A percentile compares a stretch with the other conserved stretches of the same genome.
Conservation (phyloP, 2,113 vertebrate genomes). For the Rhinolophus ferrumequinum region DNA sequence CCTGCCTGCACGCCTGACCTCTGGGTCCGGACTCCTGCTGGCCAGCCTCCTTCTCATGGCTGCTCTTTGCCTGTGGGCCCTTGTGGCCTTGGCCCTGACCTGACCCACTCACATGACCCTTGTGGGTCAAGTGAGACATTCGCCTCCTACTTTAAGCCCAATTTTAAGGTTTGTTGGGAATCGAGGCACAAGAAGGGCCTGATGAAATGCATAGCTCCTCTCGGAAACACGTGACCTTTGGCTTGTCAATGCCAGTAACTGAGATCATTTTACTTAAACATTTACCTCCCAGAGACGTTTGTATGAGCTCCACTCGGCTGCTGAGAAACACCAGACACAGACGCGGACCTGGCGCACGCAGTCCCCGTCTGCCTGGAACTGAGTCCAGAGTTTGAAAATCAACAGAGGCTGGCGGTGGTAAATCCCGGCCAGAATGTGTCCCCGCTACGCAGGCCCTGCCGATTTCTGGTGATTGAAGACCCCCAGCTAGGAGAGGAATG, state of each 20-base stretch:
- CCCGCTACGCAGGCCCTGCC: accelerated
- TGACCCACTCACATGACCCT: not conserved
- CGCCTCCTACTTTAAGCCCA: not conserved
- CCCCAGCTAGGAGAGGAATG: no score
- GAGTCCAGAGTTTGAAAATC: not conserved
- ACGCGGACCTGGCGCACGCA: accelerated
- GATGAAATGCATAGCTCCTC: not conserved
- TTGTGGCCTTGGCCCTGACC: not conserved
- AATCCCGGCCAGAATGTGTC: accelerated
- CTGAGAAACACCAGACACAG: not conserved
- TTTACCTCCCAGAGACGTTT: not conserved
- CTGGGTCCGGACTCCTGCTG: not conserved
- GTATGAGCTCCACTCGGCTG: accelerated
- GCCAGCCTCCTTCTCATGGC: not conserved
- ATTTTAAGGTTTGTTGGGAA: not conserved
- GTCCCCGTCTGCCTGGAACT: not conserved
- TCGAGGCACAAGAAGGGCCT: not conserved
- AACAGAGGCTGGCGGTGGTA: accelerated
- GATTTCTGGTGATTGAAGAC: not conserved
- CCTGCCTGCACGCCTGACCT: not conserved
- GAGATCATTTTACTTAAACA: accelerated
- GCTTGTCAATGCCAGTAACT: not conserved
- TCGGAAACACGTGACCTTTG: not conserved
- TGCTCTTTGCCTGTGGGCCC: not conserved
- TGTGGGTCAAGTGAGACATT: not conserved